Evolutionary conservation across 2,888 invertebrate species (phyloP).

Genomic region (Agriopis aurantiaria): DNA sequence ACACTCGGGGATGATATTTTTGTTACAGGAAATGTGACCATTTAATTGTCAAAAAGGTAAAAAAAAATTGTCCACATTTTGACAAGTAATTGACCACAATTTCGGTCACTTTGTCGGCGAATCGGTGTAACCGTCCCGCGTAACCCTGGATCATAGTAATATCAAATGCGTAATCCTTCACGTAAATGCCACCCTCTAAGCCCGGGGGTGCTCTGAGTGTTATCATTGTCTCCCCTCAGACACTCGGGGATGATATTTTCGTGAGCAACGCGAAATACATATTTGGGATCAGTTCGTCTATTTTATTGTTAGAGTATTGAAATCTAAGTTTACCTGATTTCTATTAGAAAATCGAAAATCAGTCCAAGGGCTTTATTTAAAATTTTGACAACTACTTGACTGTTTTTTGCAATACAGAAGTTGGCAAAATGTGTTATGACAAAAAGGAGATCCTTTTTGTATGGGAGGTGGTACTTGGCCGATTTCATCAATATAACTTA

Average conservation of each 20-base stretch:
- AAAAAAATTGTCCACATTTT: too few relatives aligned
- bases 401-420: too few relatives aligned
- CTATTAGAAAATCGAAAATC: background rate
- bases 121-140: too few relatives aligned
- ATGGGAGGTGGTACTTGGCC: too few relatives aligned
- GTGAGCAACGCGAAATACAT: conserved; percentile 37
- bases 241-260: conserved; percentile 33
- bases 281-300: conserved; percentile 38
- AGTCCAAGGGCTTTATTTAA: background rate
- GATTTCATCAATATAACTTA: too few relatives aligned
- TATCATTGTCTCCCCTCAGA: conserved; percentile 52
- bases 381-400: too few relatives aligned
- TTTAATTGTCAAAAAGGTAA: too few relatives aligned
- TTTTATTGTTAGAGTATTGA: conserved; percentile 20
- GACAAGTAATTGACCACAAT: too few relatives aligned
- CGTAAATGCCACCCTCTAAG: conserved; percentile 14
- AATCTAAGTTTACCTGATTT: conserved; percentile 12
- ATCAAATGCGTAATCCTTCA: conserved; percentile 22
- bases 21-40: too few relatives aligned
- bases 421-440: too few relatives aligned
- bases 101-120: too few relatives aligned
- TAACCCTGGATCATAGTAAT: background rate
- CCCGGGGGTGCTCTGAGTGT: conserved; percentile 50
- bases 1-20: conserved; percentile 33
- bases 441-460: too few relatives aligned